Evolutionary conservation across 2,888 invertebrate species (phyloP), one percentile per base, ranked within the genome.

Genomic region (Polia nebulosa): DNA sequence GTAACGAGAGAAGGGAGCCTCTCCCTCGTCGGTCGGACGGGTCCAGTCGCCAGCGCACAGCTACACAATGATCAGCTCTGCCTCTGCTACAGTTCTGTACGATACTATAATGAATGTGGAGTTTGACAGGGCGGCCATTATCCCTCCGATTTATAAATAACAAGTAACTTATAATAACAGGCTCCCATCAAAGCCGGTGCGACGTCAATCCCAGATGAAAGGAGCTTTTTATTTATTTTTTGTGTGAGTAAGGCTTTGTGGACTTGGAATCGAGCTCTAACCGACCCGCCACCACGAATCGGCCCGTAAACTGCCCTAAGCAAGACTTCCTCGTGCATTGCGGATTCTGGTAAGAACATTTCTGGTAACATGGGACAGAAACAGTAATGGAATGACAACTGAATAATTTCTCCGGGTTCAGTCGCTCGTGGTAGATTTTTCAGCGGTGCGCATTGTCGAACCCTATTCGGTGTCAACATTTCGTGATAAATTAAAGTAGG

Each of bases 201-300:
- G 81, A 85, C 87, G 89, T 89, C 88, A 88, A 84, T 88, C 83
- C 81, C 82, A 88, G 82, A 86, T 89, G 88, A 88, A 88, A 88
- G 83, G 80, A 76, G 78, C 64, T 84, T 86, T 87, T 85, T 84
- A 80, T 86, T 86, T 82, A 78, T 74, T 83, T 82, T 80, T 86
- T 83, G 80, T 83, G 72, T 81, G 73, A 78, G 81, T 77, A 72
- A 78, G 79, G 71, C 78, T 80, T 80, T 80, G 84, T 82, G 69
- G 70, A 74, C 69, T 70, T 57, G 67, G 72, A 75, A 70, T 59
- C 80, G 83, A 63, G 64, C 73, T 73, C 80, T 67, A 77, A 71
- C 60, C 47, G 57, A 47, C 51, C 41, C 15, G n/a, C 53, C 63
- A 72, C 61, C 63, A 41, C 22, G 34, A 58, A 6, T 58, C n/a